Percentiles rank a stretch among this genome's conserved stretches.
Conservation (phyloP, 1,140 invertebrate genomes). For the Cephus cinctus region DNA sequence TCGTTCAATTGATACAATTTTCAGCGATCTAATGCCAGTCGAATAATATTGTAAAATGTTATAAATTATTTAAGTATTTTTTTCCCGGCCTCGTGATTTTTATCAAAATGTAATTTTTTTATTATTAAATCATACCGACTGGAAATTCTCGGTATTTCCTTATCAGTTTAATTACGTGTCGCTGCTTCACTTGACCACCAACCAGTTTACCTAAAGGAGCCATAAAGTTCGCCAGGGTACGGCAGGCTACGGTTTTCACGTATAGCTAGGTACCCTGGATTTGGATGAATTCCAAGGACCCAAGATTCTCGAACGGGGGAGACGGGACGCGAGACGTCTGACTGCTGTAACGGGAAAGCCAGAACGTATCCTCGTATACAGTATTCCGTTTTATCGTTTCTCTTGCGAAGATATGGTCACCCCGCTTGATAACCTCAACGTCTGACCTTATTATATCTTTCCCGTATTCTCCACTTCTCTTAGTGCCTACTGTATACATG, state of each 20-base stretch:
- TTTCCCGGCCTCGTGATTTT: background rate
- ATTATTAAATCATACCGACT: too few species aligned
- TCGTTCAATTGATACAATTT: background rate
- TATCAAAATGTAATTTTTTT: too few species aligned
- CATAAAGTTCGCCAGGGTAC: too few species aligned
- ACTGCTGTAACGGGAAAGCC: constrained; percentile 15
- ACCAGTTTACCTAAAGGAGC: too few species aligned
- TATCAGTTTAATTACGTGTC: too few species aligned
- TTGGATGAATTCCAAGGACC: constrained; percentile 33
- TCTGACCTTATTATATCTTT: constrained; percentile 50
- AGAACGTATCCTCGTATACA: too few species aligned
- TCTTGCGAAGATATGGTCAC: constrained; percentile 36
- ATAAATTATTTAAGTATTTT: background rate
- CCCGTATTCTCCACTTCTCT: background rate
- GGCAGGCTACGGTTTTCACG: too few species aligned
- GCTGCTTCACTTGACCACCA: too few species aligned
- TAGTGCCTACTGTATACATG: background rate
- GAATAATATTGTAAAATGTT: background rate
- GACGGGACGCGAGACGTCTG: background rate
- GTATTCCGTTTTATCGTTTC: constrained; percentile 38
- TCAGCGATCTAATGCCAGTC: background rate
- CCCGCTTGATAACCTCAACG: constrained; percentile 38
- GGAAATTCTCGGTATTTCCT: too few species aligned
- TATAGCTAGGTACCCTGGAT: too few species aligned
- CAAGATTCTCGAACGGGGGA: too few species aligned